Base-by-base conservation (phyloP, 2,797 vertebrate species). In the Paramormyrops hopkinsi region DNA sequence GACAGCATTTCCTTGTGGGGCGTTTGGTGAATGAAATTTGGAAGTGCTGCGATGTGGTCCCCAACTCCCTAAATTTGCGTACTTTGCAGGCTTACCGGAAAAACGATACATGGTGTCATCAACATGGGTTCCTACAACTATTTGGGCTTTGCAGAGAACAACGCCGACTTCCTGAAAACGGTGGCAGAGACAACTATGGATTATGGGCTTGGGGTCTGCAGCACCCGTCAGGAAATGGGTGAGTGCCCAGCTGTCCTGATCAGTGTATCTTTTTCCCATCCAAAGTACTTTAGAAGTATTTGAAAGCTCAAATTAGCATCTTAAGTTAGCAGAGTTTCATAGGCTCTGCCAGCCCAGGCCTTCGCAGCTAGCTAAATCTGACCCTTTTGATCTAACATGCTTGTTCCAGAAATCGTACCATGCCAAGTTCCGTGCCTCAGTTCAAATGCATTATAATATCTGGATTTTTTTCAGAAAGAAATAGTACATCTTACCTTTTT, bases 91-190 rank as follows among this genome's bases (percentile, higher is more conserved):
- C 96, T 97, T 92, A 99, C 98, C 17, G 98, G 98, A 92, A 97
- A 90, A 93, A 95, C 94, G 8, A 94, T 99, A 91, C 95, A 96
- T 92, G 95, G 97, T 88, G 97, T 97, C 89, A 98, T 99, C 94
- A 99, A 99, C 93, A 97, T 99, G 97, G 98, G 97, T 90, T 99
- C 98, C 53, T 99, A 99, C 94, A 99, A 99, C 94, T 99, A 98
- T 94, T 97, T 99, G 53, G 98, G 98, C 73, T 97, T 98, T 51
- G 97, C 97, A 91, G 96, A 96, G 94, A 98, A 96, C 65, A 96
- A 97, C 0, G 90, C 93, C 11, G 96, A 97, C 89, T 97, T 96
- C 92, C 95, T 99, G 94, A 96, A 93, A 93, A 97, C 96, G 1
- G 96, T 99, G 90, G 96, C 95, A n/a, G 93, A 95, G 9, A 94